Evolutionary conservation across 2,113 vertebrate species (phyloP).

Genomic region (Lamprotornis superbus): DNA sequence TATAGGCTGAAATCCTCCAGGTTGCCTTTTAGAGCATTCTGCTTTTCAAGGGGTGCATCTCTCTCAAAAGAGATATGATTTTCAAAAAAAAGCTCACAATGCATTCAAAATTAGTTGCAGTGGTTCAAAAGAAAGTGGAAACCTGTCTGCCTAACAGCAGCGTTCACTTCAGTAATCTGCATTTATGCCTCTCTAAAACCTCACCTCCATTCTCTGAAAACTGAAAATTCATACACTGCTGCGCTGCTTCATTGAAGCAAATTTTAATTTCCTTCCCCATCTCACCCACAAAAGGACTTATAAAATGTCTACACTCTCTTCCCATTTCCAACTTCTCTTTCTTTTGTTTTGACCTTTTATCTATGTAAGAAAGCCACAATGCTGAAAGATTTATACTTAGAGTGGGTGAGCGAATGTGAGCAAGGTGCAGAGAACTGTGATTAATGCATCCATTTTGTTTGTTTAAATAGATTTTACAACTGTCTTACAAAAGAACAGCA

Average conservation of each 20-base stretch:
- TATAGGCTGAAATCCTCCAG: slow-evolving; percentile 1
- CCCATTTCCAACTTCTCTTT: neutral
- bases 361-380: neutral
- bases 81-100: neutral
- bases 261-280: neutral
- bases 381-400: neutral
- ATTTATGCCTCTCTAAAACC: neutral
- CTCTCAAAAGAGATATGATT: neutral
- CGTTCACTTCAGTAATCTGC: neutral
- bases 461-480: neutral
- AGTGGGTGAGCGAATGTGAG: neutral
- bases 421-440: neutral
- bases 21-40: slow-evolving; percentile 5
- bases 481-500: neutral
- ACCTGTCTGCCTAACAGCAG: neutral
- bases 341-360: neutral
- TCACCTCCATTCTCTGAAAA: neutral
- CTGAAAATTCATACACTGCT: neutral
- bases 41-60: slow-evolving; percentile 5
- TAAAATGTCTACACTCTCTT: neutral
- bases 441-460: neutral
- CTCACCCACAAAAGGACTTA: neutral
- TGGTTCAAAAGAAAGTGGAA: slow-evolving; percentile 1
- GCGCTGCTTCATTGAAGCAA: neutral
- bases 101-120: neutral